Conservation (phyloP, 2,888 invertebrate genomes). For the Ornithoptera priamus region DNA sequence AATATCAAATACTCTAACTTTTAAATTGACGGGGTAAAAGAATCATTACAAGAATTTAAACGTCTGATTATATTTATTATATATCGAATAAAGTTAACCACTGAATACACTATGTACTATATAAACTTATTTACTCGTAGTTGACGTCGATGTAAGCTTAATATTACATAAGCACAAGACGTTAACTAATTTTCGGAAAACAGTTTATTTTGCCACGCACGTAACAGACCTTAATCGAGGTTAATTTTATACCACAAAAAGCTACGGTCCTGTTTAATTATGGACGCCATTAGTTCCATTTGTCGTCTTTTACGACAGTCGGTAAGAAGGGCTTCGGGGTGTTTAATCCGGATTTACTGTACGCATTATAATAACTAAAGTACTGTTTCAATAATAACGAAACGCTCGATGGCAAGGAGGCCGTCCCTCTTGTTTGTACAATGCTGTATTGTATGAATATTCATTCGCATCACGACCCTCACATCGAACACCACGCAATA, state of each 20-base stretch:
- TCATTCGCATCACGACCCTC: conserved; percentile 37
- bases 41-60: too few relatives aligned
- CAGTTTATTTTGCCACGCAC: conserved; percentile 8
- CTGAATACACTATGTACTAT: too few relatives aligned
- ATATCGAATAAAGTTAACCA: too few relatives aligned
- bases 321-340: conserved; percentile 26
- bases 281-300: conserved; percentile 28
- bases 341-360: conserved; percentile 29
- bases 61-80: too few relatives aligned
- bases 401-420: conserved; percentile 22
- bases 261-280: conserved; percentile 20
- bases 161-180: not conserved
- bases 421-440: conserved; percentile 32
- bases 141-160: too few relatives aligned
- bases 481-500: conserved; percentile 37
- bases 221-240: conserved; percentile 18
- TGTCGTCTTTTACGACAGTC: conserved; percentile 26
- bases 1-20: too few relatives aligned
- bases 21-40: too few relatives aligned
- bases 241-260: conserved; percentile 28
- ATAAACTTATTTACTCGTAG: too few relatives aligned
- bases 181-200: conserved; percentile 3
- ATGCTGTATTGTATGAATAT: conserved; percentile 41
- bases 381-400: conserved; percentile 30
- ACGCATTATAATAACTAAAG: conserved; percentile 29